A percentile compares a stretch with the other conserved stretches of the same genome.
Evolutionary conservation across 2,113 vertebrate genomes (phyloP).

Genomic region (Calidris pugnax): DNA sequence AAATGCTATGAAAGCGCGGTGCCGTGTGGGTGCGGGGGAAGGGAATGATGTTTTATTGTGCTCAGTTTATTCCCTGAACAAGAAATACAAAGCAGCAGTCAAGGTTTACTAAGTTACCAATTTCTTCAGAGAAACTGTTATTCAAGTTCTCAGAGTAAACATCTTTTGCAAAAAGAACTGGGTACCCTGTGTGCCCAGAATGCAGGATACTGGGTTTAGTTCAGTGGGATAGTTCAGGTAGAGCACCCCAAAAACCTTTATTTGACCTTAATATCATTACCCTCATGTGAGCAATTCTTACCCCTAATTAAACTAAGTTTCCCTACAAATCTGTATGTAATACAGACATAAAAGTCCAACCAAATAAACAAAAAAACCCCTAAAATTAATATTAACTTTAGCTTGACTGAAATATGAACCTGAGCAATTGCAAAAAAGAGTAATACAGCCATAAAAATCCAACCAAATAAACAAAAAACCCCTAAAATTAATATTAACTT

Average conservation of each 20-base stretch:
- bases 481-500: background rate
- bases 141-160: background rate
- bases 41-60: background rate
- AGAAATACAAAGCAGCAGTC: background rate
- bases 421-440: background rate
- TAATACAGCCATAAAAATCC: no score
- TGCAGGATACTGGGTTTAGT: accelerated
- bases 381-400: background rate
- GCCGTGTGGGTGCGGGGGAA: background rate
- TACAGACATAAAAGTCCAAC: background rate
- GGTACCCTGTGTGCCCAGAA: background rate
- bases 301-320: background rate
- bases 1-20: background rate
- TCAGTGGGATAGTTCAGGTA: background rate
- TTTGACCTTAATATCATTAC: background rate
- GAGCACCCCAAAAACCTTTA: background rate
- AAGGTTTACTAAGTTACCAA: background rate
- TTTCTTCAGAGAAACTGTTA: background rate
- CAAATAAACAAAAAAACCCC: background rate
- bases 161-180: background rate
- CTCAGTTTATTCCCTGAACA: background rate
- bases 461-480: no score
- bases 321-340: background rate
- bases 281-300: background rate
- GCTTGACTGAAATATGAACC: background rate